Conservation (phyloP, 2,113 vertebrate species). For the Orientallactaga bullata region DNA sequence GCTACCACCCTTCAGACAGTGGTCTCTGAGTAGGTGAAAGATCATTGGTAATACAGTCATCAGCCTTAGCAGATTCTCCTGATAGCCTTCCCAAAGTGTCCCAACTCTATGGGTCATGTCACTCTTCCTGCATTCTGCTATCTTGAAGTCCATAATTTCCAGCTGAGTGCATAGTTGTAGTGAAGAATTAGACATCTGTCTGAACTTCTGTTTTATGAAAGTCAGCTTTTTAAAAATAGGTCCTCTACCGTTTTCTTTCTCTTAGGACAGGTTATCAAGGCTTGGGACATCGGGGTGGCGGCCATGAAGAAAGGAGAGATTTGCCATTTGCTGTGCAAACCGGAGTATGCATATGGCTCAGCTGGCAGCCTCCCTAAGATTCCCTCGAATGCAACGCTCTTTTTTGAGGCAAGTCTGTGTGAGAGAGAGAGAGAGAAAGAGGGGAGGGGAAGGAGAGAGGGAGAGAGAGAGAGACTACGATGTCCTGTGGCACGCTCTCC, state of each 20-base stretch:
- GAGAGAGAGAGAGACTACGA: no score
- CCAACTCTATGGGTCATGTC: neutral
- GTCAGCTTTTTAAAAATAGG: neutral
- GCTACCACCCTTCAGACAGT: slow-evolving; percentile 6
- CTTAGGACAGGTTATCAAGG: slow-evolving; percentile 96
- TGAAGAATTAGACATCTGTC: slow-evolving; percentile 37
- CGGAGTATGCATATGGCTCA: slow-evolving; percentile 94
- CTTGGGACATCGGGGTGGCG: slow-evolving; percentile 95
- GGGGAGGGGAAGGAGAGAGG: no score
- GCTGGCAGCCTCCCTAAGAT: slow-evolving; percentile 94
- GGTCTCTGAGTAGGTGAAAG: slow-evolving; percentile 31
- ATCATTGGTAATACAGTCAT: neutral
- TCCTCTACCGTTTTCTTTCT: slow-evolving; percentile 65
- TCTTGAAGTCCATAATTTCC: neutral
- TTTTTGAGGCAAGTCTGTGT: slow-evolving; percentile 92
- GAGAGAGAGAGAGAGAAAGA: neutral
- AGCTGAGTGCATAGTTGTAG: neutral
- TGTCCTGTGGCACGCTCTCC: neutral
- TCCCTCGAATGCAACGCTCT: slow-evolving; percentile 92
- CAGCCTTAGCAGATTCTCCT: neutral
- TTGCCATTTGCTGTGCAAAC: slow-evolving; percentile 93
- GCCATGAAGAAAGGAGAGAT: slow-evolving; percentile 97
- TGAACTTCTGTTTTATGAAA: slow-evolving; percentile 15
- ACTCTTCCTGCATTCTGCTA: neutral
- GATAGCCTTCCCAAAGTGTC: neutral